Percentiles rank a stretch among this genome's conserved stretches.
These are phyloP conservation scores for Rhyacophila brunnea DNA, from an alignment of 1,140 invertebrate species.

Conservation along the genomic window DNA sequence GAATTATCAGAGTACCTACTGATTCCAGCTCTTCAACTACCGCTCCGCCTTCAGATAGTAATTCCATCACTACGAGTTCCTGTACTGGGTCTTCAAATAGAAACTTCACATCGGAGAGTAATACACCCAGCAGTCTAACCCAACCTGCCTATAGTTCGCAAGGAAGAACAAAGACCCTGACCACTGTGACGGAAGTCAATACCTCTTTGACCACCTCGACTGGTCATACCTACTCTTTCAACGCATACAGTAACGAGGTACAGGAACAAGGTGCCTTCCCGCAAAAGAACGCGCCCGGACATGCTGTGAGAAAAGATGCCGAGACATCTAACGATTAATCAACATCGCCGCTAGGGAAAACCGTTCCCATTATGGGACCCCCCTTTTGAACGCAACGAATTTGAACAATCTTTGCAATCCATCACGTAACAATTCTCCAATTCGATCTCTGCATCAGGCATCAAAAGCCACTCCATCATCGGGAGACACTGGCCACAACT, in stretches of 20 bases:
- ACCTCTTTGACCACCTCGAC: constrained; percentile 31
- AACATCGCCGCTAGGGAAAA: background rate
- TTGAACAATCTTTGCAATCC: background rate
- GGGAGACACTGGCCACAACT: too few species aligned
- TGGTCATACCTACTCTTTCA: background rate
- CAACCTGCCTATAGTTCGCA: constrained; percentile 48
- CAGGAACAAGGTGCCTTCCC: background rate
- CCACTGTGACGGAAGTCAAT: constrained; percentile 37
- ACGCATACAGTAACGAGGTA: constrained; percentile 2
- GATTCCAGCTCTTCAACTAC: constrained; percentile 51
- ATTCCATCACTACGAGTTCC: constrained; percentile 44
- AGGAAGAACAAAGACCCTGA: constrained; percentile 37
- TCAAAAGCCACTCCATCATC: too few species aligned
- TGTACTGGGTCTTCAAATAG: constrained; percentile 45
- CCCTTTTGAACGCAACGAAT: background rate
- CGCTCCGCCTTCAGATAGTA: constrained; percentile 44
- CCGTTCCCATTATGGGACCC: background rate
- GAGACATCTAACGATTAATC: background rate
- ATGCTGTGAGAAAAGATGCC: constrained; percentile 14
- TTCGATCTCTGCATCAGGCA: too few species aligned
- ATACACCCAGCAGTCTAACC: constrained; percentile 47
- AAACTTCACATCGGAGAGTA: constrained; percentile 46
- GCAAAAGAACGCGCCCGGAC: constrained; percentile 4
- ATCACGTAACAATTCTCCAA: constrained; percentile 14
- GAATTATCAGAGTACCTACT: constrained; percentile 38